Conservation (phyloP, 2,797 vertebrate species). For the Phoeniculus purpureus region DNA sequence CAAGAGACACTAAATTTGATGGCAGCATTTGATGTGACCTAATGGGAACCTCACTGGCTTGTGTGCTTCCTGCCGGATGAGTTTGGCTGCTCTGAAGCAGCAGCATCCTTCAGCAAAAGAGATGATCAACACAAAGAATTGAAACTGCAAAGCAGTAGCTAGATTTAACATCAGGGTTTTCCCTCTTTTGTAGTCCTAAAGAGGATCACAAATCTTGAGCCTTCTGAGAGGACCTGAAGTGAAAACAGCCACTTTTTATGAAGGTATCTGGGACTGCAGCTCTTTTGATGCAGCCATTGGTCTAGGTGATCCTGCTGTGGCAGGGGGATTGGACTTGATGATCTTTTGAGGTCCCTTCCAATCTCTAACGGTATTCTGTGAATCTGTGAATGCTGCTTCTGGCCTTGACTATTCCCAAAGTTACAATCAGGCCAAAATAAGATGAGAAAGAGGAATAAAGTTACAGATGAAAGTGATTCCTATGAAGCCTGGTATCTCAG, state of each 20-base stretch:
- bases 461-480: not conserved
- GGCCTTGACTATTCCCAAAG: not conserved
- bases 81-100: not conserved
- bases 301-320: too few species aligned
- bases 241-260: not conserved
- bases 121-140: not conserved
- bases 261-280: not conserved
- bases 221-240: not conserved
- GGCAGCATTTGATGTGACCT: not conserved
- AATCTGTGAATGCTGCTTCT: not conserved
- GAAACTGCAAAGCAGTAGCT: not conserved
- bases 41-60: not conserved
- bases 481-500: not conserved
- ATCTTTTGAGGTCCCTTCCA: too few species aligned
- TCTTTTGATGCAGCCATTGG: too few species aligned
- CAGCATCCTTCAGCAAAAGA: not conserved
- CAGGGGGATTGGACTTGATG: too few species aligned
- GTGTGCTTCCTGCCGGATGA: rapidly evolving
- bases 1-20: not conserved
- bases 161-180: not conserved
- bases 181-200: not conserved
- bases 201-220: not conserved
- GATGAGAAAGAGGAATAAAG: not conserved
- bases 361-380: too few species aligned
- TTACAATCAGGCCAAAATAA: not conserved